Conservation (phyloP, 2,113 vertebrate genomes). For the Entelurus aequoreus region DNA sequence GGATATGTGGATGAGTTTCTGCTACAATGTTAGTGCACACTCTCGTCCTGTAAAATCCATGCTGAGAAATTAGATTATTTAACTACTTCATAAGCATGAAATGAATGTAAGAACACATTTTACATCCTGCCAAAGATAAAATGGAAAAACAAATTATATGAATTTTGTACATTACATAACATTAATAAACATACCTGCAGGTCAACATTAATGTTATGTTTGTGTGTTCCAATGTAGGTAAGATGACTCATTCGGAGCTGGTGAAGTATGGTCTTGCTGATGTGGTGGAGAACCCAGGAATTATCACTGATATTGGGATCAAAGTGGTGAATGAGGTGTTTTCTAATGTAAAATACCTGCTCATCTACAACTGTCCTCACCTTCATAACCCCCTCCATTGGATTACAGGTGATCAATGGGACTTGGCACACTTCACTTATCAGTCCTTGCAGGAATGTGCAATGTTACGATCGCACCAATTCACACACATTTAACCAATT, state of each 20-base stretch:
- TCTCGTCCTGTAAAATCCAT: not conserved
- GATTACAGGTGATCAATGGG: slow-evolving; percentile 70
- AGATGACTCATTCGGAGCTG: slow-evolving; percentile 93
- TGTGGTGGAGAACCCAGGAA: slow-evolving; percentile 96
- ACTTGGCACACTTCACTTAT: not conserved
- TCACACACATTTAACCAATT: too few relatives aligned
- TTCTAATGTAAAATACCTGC: slow-evolving; percentile 93
- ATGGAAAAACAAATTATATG: too few relatives aligned
- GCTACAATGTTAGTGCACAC: slow-evolving; percentile 83
- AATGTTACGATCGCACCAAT: too few relatives aligned
- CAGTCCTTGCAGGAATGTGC: too few relatives aligned
- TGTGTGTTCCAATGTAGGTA: slow-evolving; percentile 70
- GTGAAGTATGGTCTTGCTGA: slow-evolving; percentile 96
- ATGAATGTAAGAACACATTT: too few relatives aligned
- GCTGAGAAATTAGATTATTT: not conserved
- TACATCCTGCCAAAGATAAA: too few relatives aligned
- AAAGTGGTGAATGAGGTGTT: slow-evolving; percentile 98
- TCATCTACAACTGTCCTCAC: slow-evolving; percentile 98
- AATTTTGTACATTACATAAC: too few relatives aligned
- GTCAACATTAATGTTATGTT: not conserved
- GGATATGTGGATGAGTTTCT: slow-evolving; percentile 98
- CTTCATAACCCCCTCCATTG: slow-evolving; percentile 95
- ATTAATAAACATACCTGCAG: too few relatives aligned
- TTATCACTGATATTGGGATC: slow-evolving; percentile 97
- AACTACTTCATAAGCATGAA: too few relatives aligned